phyloP scores from a whole-genome alignment of 1,140 invertebrate species.

The Yoshiicerus persimilis region DNA sequence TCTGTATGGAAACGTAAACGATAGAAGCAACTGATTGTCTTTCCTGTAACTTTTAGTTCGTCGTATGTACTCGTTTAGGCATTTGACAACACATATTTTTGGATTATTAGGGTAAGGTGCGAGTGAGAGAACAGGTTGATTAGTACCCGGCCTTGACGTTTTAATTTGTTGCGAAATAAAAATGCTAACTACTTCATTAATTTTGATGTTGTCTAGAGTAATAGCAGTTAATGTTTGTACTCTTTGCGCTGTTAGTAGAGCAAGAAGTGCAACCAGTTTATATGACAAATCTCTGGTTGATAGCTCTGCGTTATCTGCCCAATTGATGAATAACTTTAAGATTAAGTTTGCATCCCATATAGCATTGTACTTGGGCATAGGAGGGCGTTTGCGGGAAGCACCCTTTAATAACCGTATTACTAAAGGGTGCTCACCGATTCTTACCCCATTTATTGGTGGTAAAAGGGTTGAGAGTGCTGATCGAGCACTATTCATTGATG shows the following conservation, averaged over 20 bases:
- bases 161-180: neutral
- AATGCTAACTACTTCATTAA: neutral
- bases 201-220: neutral
- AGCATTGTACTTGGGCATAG: neutral
- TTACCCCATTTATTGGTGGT: neutral
- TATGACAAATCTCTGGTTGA: neutral
- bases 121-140: neutral
- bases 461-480: neutral
- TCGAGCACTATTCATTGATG: neutral
- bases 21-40: neutral
- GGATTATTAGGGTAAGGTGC: neutral
- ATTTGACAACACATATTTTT: neutral
- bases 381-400: neutral
- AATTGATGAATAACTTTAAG: neutral
- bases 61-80: neutral
- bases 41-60: neutral
- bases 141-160: neutral
- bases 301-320: neutral
- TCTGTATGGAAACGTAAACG: neutral
- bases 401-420: constrained; percentile 23
- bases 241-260: neutral
- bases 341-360: neutral
- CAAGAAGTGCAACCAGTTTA: neutral
- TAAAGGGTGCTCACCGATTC: neutral
- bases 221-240: constrained; percentile 11